These are phyloP conservation scores for Ridgeia piscesae DNA, from an alignment of 1,140 invertebrate species.

Conservation along the genomic window DNA sequence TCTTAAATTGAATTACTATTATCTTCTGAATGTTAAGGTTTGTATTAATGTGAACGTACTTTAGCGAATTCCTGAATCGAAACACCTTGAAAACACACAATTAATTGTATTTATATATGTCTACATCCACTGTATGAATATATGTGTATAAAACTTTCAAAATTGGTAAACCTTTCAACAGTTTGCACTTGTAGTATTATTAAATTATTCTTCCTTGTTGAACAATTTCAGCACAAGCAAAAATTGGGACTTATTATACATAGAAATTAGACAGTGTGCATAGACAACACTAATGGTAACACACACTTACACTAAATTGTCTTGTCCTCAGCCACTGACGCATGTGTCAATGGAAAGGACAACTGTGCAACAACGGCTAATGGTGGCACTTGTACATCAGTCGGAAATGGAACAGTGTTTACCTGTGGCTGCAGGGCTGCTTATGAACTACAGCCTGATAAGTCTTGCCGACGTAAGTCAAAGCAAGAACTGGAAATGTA, in stretches of 20 bases:
- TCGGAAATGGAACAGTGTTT: neutral
- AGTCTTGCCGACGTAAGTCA: neutral
- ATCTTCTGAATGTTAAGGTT: neutral
- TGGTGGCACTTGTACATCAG: neutral
- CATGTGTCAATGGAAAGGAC: neutral
- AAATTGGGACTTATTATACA: neutral
- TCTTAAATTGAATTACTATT: neutral
- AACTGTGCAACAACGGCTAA: neutral
- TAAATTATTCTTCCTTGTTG: too few species aligned
- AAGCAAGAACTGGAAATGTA: neutral
- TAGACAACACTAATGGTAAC: neutral
- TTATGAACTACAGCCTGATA: neutral
- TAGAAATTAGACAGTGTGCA: neutral
- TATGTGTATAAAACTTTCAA: too few species aligned
- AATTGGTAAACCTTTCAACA: too few species aligned
- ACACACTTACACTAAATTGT: neutral
- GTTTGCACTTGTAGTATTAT: too few species aligned
- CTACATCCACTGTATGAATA: neutral
- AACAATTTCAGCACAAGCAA: neutral
- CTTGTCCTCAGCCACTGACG: neutral
- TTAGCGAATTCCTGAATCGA: neutral
- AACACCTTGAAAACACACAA: neutral
- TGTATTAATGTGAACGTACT: neutral
- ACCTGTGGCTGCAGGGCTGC: neutral
- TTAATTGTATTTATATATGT: neutral